These are phyloP conservation scores for Drosophila prostipennis DNA, from an alignment of 2,888 invertebrate genomes.

Conservation along the genomic window DNA sequence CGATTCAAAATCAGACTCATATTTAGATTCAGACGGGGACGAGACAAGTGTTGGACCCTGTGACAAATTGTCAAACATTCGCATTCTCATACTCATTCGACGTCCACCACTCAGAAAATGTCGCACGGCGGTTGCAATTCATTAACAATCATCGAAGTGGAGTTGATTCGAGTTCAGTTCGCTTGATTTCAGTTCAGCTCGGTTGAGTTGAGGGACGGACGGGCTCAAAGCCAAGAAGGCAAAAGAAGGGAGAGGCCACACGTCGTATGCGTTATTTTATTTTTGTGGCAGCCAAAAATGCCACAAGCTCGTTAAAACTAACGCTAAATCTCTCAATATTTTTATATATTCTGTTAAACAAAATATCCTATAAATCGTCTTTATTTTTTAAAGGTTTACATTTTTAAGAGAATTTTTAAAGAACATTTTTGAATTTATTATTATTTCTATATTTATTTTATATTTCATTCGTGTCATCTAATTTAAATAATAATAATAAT, in stretches of 20 bases:
- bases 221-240: conserved; percentile 60
- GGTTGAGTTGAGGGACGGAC: conserved; percentile 71
- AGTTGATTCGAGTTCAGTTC: conserved; percentile 38
- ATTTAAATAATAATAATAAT: too few species aligned
- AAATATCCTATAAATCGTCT: too few species aligned
- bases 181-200: conserved; percentile 39
- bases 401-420: too few species aligned
- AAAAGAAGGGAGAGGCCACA: conserved; percentile 70
- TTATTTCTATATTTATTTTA: too few species aligned
- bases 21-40: conserved; percentile 29
- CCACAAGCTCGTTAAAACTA: too few species aligned
- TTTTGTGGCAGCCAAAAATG: too few species aligned
- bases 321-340: too few species aligned
- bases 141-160: conserved; percentile 65
- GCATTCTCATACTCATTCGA: conserved; percentile 29
- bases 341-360: too few species aligned
- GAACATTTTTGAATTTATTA: too few species aligned
- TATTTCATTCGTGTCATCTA: too few species aligned
- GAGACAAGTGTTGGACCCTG: conserved; percentile 51
- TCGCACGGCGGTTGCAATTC: conserved; percentile 64
- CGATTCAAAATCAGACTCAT: conserved; percentile 6
- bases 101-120: conserved; percentile 24
- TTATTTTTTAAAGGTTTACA: too few species aligned
- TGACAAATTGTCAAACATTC: conserved; percentile 77
- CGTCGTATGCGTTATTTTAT: conserved; percentile 64